These are phyloP conservation scores for Lepidurus couesii DNA, from an alignment of 1,140 invertebrate genomes.

Conservation along the genomic window DNA sequence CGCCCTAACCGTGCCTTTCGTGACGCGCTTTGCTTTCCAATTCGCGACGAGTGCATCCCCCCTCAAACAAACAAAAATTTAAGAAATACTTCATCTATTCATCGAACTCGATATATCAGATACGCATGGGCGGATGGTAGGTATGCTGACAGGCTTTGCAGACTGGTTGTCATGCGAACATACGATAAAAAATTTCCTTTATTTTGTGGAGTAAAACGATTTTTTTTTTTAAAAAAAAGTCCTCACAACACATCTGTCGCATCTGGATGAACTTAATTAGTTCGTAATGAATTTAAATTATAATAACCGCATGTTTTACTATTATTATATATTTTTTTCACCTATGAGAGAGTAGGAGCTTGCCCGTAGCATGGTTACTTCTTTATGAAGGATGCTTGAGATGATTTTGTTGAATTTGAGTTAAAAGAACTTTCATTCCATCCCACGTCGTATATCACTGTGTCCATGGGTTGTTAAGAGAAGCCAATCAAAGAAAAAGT, in stretches of 20 bases:
- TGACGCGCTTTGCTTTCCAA: neutral
- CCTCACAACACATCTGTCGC: too few species aligned
- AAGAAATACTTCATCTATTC: neutral
- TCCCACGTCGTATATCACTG: constrained; percentile 1
- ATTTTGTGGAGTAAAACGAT: neutral
- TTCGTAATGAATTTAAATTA: too few species aligned
- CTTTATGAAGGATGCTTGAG: neutral
- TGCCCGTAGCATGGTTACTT: constrained; percentile 2
- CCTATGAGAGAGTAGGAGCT: neutral
- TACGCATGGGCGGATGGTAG: neutral
- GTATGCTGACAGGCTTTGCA: neutral
- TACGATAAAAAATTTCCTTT: neutral
- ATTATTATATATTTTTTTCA: neutral
- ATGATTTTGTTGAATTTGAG: neutral
- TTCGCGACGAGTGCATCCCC: neutral
- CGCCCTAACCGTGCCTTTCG: neutral
- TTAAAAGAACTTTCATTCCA: constrained; percentile 10
- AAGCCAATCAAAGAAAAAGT: neutral
- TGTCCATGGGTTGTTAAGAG: neutral
- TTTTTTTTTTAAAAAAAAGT: too few species aligned
- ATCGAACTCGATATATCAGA: neutral
- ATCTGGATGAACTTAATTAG: too few species aligned
- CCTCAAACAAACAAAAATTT: too few species aligned
- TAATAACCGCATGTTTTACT: too few species aligned
- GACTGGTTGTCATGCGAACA: neutral